phyloP scores from a whole-genome alignment of 64 coral and sea anemone genomes.

The Montipora capricornis region DNA sequence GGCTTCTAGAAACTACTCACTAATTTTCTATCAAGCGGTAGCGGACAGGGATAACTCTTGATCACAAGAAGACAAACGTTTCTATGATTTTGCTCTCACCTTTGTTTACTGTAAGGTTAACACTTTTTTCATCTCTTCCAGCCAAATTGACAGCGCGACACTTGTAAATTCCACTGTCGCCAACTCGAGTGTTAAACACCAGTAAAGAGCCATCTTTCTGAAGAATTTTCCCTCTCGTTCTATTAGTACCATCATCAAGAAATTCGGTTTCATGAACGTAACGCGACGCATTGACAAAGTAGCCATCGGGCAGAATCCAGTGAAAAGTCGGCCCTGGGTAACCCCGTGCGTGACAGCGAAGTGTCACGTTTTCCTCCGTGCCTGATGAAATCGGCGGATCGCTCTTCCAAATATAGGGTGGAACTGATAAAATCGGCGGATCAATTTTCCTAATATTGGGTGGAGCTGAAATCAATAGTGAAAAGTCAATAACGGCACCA shows the following conservation, averaged over 20 bases:
- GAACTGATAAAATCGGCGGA: background rate
- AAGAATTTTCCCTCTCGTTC: background rate
- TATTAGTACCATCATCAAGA: constrained; percentile 46
- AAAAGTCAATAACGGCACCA: too few relatives aligned
- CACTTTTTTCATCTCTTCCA: constrained; percentile 38
- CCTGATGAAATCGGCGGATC: background rate
- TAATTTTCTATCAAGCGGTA: too few relatives aligned
- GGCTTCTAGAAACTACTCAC: too few relatives aligned
- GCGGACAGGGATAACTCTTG: too few relatives aligned
- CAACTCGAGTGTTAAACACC: constrained; percentile 48
- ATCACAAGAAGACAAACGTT: too few relatives aligned
- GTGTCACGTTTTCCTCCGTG: constrained; percentile 37
- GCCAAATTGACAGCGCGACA: constrained; percentile 60
- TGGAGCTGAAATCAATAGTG: too few relatives aligned
- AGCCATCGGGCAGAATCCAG: constrained; percentile 28
- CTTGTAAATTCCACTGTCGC: constrained; percentile 65
- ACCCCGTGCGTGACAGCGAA: constrained; percentile 38
- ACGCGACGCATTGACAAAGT: background rate
- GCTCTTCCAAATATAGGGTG: constrained; percentile 8
- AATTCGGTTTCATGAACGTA: background rate
- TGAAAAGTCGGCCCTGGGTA: constrained; percentile 27
- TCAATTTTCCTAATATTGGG: too few relatives aligned
- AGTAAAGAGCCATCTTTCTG: constrained; percentile 66
- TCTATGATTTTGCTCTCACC: constrained; percentile 3
- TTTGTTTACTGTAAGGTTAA: constrained; percentile 60